Evolutionary conservation across 2,888 invertebrate genomes (phyloP).

Genomic region (Drosophila conformis): DNA sequence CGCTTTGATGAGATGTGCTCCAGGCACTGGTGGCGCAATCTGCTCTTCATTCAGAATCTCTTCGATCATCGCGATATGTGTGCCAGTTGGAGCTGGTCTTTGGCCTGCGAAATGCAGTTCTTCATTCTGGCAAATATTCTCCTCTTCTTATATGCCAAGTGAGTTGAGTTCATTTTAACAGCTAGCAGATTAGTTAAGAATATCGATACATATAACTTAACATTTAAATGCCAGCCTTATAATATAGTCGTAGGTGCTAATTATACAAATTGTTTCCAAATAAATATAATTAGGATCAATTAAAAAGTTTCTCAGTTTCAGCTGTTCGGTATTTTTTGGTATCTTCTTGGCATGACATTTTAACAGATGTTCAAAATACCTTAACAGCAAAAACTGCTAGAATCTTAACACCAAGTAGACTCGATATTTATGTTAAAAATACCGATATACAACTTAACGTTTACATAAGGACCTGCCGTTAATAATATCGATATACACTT

Average conservation of each 20-base stretch:
- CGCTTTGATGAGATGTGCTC: constrained; percentile 84
- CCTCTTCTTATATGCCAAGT: constrained; percentile 84
- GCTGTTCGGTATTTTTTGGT: constrained; percentile 6
- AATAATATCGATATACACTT: too few species aligned
- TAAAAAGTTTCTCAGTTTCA: neutral
- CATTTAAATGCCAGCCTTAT: neutral
- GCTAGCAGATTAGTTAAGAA: neutral
- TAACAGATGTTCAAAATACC: neutral
- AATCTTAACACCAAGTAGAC: neutral
- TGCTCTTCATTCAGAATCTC: constrained; percentile 84
- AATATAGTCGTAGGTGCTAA: constrained; percentile 12
- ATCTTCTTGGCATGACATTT: neutral
- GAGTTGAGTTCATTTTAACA: constrained; percentile 31
- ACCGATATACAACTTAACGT: neutral
- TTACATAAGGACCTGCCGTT: neutral
- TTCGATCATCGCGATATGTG: constrained; percentile 84
- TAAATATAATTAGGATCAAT: neutral
- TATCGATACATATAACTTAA: neutral
- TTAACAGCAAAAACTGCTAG: neutral
- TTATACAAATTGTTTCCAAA: constrained; percentile 1
- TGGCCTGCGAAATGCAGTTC: constrained; percentile 85
- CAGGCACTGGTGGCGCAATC: constrained; percentile 84
- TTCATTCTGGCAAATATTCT: constrained; percentile 81
- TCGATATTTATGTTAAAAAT: neutral
- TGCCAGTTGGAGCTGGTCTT: constrained; percentile 85